phyloP scores from a whole-genome alignment of 2,888 invertebrate genomes.

The Rhaphigaster nebulosa region DNA sequence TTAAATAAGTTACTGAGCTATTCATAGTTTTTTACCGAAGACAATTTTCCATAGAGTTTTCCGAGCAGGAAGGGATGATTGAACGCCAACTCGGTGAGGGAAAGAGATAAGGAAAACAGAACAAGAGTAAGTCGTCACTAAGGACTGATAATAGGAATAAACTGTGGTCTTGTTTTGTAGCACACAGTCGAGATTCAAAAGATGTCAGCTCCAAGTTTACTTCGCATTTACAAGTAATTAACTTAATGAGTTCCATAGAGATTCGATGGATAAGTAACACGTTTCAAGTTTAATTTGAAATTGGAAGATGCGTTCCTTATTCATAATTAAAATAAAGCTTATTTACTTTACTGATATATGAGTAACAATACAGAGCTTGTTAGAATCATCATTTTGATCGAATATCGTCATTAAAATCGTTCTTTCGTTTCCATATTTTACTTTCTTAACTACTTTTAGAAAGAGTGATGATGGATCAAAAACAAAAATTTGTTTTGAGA shows the following conservation, averaged over 20 bases:
- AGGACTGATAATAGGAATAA: not conserved
- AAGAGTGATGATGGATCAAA: too few species aligned
- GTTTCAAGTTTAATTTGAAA: too few species aligned
- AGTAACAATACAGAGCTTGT: too few species aligned
- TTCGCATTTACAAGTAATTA: not conserved
- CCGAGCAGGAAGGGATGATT: not conserved
- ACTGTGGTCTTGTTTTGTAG: not conserved
- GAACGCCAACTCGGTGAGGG: not conserved
- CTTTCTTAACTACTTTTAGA: too few species aligned
- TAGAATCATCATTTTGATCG: too few species aligned
- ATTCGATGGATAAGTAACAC: not conserved
- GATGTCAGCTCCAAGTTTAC: not conserved
- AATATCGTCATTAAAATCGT: too few species aligned
- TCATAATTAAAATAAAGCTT: too few species aligned
- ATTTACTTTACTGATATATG: too few species aligned
- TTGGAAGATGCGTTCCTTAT: too few species aligned
- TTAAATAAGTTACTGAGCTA: not conserved
- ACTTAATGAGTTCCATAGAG: not conserved
- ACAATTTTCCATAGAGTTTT: too few species aligned
- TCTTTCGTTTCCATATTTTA: too few species aligned
- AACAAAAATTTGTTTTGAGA: too few species aligned
- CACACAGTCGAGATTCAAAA: not conserved
- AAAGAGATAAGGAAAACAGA: not conserved
- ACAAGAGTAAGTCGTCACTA: not conserved
- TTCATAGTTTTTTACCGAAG: not conserved